These are phyloP conservation scores for Tachina grossa DNA, from an alignment of 2,888 invertebrate genomes.

Conservation along the genomic window DNA sequence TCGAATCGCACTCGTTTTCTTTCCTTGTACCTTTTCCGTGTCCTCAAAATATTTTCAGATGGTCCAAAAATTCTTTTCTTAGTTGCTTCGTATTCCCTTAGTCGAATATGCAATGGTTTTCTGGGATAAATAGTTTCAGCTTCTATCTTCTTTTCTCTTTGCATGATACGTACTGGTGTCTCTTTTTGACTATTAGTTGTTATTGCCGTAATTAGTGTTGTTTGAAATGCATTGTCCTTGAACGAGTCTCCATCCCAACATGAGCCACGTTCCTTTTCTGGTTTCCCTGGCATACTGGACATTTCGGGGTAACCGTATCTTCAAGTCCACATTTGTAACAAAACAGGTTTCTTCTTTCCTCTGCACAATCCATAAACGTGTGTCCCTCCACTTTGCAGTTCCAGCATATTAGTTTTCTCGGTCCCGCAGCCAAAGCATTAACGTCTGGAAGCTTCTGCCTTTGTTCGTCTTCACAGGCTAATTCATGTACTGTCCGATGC, in stretches of 20 bases:
- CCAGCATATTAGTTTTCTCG: neutral
- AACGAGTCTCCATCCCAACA: neutral
- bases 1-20: neutral
- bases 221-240: neutral
- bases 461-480: neutral
- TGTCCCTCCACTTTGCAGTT: neutral
- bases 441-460: neutral
- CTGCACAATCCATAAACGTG: neutral
- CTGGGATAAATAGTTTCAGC: neutral
- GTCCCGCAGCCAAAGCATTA: neutral
- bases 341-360: neutral
- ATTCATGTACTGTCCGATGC: neutral
- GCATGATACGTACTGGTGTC: neutral
- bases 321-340: constrained; percentile 5
- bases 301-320: neutral
- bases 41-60: neutral
- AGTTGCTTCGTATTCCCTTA: neutral
- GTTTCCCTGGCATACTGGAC: constrained; percentile 12
- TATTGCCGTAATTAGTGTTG: neutral
- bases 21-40: no score
- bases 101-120: neutral
- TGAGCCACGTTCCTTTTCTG: neutral
- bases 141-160: neutral
- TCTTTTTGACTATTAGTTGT: neutral
- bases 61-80: constrained; percentile 19